These are phyloP conservation scores for Paradoxurus hermaphroditus DNA, from an alignment of 2,113 vertebrate species.

Conservation along the genomic window DNA sequence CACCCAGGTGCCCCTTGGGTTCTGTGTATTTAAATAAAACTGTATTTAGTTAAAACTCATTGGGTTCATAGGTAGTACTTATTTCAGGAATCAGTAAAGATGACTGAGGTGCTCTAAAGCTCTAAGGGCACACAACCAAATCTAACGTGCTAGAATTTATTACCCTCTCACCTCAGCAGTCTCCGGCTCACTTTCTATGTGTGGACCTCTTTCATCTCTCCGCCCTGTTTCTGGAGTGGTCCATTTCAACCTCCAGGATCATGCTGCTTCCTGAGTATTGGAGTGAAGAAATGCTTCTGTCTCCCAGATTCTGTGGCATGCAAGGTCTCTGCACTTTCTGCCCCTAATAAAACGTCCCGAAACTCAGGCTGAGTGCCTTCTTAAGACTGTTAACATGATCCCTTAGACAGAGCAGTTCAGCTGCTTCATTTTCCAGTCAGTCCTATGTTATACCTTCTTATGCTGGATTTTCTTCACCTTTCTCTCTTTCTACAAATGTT, in stretches of 20 bases:
- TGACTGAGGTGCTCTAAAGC: neutral
- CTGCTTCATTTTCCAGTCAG: conserved; percentile 33
- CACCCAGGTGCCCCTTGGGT: no score
- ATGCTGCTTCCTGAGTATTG: neutral
- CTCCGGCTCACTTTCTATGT: neutral
- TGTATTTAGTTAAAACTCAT: neutral
- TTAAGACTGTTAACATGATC: neutral
- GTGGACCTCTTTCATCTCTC: neutral
- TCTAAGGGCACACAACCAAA: neutral
- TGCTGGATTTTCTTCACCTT: conserved; percentile 41
- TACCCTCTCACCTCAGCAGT: neutral
- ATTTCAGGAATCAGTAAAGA: neutral
- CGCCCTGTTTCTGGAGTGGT: neutral
- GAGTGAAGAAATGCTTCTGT: conserved; percentile 25
- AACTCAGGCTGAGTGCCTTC: neutral
- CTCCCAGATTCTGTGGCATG: neutral
- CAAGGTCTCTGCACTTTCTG: neutral
- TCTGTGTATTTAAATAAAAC: neutral
- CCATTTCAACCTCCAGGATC: neutral
- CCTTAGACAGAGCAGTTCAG: neutral
- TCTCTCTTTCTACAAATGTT: conserved; percentile 49
- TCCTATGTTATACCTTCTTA: neutral
- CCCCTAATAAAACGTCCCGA: neutral
- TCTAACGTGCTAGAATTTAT: neutral
- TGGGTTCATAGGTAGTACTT: neutral